These are phyloP conservation scores for Lordiphosa clarofinis DNA, from an alignment of 1,140 invertebrate genomes.

Conservation along the genomic window DNA sequence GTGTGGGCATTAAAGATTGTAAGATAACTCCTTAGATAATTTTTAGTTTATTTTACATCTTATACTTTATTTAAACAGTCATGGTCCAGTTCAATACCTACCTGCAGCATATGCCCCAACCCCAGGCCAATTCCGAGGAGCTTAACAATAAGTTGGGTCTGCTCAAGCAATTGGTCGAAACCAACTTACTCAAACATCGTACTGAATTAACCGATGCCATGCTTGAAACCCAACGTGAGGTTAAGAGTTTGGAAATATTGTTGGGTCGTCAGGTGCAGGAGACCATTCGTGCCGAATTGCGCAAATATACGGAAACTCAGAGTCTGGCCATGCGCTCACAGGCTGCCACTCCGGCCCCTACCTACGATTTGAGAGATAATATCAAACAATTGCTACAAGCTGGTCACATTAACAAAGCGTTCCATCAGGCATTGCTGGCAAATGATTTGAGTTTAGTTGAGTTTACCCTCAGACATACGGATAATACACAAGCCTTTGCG, in stretches of 20 bases:
- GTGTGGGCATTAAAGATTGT: conserved; percentile 93
- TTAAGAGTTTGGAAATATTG: conserved; percentile 72
- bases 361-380: conserved; percentile 84
- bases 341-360: conserved; percentile 84
- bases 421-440: conserved; percentile 93
- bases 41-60: conserved; percentile 1
- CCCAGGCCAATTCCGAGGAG: conserved; percentile 64
- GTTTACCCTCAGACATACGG: conserved; percentile 90
- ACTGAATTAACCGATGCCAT: conserved; percentile 62
- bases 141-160: conserved; percentile 54
- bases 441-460: conserved; percentile 92
- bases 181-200: conserved; percentile 60
- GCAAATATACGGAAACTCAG: conserved; percentile 83
- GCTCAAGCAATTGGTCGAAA: conserved; percentile 66
- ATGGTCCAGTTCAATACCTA: conserved; percentile 81
- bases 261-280: conserved; percentile 69
- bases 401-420: conserved; percentile 91
- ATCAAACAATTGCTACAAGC: conserved; percentile 87
- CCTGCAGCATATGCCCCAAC: conserved; percentile 70
- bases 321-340: conserved; percentile 84
- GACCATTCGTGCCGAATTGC: conserved; percentile 78
- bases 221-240: conserved; percentile 71
- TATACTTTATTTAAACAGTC: conserved; percentile 63
- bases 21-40: conserved; percentile 81
- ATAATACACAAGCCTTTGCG: conserved; percentile 88